Conservation (phyloP, 2,797 vertebrate genomes). For the Nannoperca australis region DNA sequence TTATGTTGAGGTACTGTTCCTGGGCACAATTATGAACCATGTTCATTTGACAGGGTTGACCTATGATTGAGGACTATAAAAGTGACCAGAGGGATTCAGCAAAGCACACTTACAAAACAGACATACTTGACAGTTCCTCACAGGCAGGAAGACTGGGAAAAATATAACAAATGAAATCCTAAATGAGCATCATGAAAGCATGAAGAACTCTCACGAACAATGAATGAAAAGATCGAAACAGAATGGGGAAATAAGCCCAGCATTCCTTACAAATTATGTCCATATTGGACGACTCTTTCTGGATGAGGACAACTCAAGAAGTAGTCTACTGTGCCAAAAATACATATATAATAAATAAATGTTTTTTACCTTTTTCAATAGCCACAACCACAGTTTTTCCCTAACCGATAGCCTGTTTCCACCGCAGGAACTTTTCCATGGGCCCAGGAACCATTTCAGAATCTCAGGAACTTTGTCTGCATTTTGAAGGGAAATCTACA, state of each 20-base stretch:
- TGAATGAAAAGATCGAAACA: constrained; percentile 25
- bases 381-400: background rate
- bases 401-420: background rate
- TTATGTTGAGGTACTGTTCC: background rate
- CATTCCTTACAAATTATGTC: too few relatives aligned
- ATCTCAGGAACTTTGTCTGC: background rate
- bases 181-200: background rate
- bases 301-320: background rate
- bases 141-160: background rate
- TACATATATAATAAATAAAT: too few relatives aligned
- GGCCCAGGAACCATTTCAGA: background rate
- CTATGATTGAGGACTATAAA: background rate
- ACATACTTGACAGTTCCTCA: background rate
- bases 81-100: constrained; percentile 1
- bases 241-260: background rate
- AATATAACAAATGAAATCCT: background rate
- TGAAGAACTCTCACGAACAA: constrained; percentile 1
- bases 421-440: background rate
- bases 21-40: background rate
- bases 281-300: background rate
- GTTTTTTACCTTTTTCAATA: constrained; percentile 8
- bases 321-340: too few relatives aligned
- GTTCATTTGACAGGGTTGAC: background rate
- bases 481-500: background rate
- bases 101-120: background rate